Base-by-base conservation (phyloP, 2,888 invertebrate species). In the Tethea ocularis region DNA sequence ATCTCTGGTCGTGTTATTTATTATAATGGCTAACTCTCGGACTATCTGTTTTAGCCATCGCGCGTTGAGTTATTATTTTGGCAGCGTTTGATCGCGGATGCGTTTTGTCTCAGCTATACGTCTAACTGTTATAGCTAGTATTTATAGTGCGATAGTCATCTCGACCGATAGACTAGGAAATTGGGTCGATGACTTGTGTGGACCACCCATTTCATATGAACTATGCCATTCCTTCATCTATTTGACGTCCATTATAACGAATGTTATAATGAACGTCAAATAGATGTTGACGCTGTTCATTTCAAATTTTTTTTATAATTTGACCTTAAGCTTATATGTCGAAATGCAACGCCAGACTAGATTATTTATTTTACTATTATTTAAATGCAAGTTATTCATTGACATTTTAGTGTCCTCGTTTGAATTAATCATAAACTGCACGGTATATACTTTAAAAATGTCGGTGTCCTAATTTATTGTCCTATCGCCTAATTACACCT, bases 61-160 rank as follows among this genome's bases (percentile, higher is more conserved):
- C 69, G 66, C 62, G 68, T 72, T 84, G 82, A 84, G 72, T 84
- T 86, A 87, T 87, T 80, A 84, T 84, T 87, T 87, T 88, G 88
- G 89, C 88, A 88, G 75, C 83, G 80, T 77, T 71, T 78, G 81
- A 84, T 82, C 80, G 75, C 87, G 86, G 87, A 88, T 88, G 86
- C 84, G 80, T 86, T 89, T 87, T 86, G 86, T 86, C 77, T 86
- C 79, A 66, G 71, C 75, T 80, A 75, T 82, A 78, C 71, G 74
- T 77, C 72, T 75, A 73, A 56, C 74, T 66, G 71, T 66, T 72
- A 64, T 60, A 60, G 62, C 67, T 71, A 75, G 81, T 89, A 89
- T 89, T 89, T 84, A 88, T 88, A 90, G 87, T 83, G 71, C 75
- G 77, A 80, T 86, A 82, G 81, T 78, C 80, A 78, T 84, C 82